phyloP scores from a whole-genome alignment of 2,113 vertebrate species.

The Lophura nycthemera region DNA sequence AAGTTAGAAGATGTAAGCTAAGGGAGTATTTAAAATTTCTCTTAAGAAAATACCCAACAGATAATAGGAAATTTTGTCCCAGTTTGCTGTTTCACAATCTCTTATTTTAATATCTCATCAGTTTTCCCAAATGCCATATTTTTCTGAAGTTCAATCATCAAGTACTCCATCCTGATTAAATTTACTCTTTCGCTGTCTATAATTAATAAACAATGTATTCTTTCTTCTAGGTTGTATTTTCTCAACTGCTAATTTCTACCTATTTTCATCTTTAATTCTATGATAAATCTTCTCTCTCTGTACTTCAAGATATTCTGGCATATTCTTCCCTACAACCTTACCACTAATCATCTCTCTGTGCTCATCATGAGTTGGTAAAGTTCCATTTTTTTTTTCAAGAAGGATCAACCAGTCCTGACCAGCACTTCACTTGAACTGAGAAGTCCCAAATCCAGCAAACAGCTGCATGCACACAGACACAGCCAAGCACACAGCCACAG shows the following conservation, averaged over 20 bases:
- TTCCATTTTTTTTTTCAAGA: not conserved
- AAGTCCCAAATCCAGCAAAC: not conserved
- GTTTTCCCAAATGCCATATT: constrained; percentile 3
- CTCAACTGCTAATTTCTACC: not conserved
- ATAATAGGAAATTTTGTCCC: not conserved
- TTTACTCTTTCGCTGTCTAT: not conserved
- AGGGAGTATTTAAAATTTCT: not conserved
- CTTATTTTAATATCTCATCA: constrained; percentile 32
- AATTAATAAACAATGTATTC: not conserved
- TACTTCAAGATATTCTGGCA: not conserved
- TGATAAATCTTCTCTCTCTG: not conserved
- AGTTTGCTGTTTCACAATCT: not conserved
- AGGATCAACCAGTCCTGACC: not conserved
- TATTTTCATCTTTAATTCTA: not conserved
- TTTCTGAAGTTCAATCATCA: constrained; percentile 26
- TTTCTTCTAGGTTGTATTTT: not conserved
- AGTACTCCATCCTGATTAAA: constrained; percentile 12
- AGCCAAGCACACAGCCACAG: not conserved
- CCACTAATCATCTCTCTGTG: not conserved
- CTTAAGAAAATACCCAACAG: not conserved
- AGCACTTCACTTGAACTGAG: not conserved
- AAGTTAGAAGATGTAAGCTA: not conserved
- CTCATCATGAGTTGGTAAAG: not conserved
- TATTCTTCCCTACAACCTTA: not conserved
- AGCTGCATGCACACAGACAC: not conserved